Percentiles rank a stretch among this genome's conserved stretches.
Conservation (phyloP, 2,113 vertebrate genomes). For the Silurus meridionalis region DNA sequence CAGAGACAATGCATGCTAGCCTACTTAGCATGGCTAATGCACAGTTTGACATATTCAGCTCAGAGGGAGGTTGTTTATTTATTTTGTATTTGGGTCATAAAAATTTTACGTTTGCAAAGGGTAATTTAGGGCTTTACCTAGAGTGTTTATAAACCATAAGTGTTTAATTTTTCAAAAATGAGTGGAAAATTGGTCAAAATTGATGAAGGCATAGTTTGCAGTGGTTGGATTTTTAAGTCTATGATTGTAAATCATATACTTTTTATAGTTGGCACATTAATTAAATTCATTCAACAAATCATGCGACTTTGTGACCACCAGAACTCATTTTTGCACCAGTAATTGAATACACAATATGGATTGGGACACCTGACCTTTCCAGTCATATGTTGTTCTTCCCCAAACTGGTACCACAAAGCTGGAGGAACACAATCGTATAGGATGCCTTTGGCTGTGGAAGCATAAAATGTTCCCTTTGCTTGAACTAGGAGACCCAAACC, state of each 20-base stretch:
- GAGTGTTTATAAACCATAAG: neutral
- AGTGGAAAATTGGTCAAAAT: neutral
- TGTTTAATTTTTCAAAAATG: neutral
- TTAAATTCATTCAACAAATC: neutral
- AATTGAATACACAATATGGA: too few relatives aligned
- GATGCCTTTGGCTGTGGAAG: too few relatives aligned
- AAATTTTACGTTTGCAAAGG: conserved; percentile 18
- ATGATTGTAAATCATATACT: neutral
- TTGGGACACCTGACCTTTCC: too few relatives aligned
- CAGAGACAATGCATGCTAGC: neutral
- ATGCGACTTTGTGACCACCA: too few relatives aligned
- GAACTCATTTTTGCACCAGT: too few relatives aligned
- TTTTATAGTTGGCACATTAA: too few relatives aligned
- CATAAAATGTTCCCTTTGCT: too few relatives aligned
- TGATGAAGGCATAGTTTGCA: neutral
- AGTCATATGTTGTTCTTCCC: too few relatives aligned
- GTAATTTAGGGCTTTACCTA: neutral
- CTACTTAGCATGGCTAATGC: conserved; percentile 17
- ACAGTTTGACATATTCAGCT: neutral
- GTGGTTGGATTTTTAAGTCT: neutral
- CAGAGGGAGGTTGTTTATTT: conserved; percentile 18
- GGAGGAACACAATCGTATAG: too few relatives aligned
- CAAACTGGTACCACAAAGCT: too few relatives aligned
- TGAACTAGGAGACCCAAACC: too few relatives aligned
- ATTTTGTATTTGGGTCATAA: neutral